These are phyloP conservation scores for Capricornis sumatraensis DNA, from an alignment of 2,113 vertebrate species.

Conservation along the genomic window DNA sequence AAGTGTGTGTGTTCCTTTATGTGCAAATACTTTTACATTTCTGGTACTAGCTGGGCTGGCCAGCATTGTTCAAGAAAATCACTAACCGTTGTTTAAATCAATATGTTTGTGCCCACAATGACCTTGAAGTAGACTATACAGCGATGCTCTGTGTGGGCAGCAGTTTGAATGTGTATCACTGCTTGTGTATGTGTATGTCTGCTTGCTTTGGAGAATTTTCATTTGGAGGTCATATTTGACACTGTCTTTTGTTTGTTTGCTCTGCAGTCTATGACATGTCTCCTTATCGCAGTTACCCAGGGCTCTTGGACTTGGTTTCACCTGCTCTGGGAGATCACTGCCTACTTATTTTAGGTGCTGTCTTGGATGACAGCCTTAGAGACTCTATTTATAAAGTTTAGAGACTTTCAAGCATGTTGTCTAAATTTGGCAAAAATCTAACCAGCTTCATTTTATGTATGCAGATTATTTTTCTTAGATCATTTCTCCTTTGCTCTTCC, in stretches of 20 bases:
- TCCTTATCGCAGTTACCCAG: background rate
- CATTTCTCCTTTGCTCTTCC: background rate
- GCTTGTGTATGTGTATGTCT: background rate
- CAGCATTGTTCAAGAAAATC: background rate
- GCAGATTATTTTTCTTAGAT: background rate
- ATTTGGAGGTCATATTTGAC: background rate
- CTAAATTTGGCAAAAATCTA: background rate
- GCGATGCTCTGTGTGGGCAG: background rate
- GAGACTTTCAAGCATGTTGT: background rate
- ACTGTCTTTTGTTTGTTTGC: background rate
- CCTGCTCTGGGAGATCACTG: background rate
- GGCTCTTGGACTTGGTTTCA: background rate
- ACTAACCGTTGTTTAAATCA: slow-evolving; percentile 7
- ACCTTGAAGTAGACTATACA: background rate
- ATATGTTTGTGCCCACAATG: background rate
- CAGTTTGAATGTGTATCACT: background rate
- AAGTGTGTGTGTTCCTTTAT: background rate
- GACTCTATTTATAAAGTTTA: background rate
- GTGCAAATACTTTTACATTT: slow-evolving; percentile 30
- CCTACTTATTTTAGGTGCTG: background rate
- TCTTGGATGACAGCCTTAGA: background rate
- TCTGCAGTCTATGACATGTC: background rate
- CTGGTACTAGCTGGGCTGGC: background rate
- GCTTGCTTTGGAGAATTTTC: background rate
- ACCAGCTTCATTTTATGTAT: background rate